A percentile compares a stretch with the other conserved stretches of the same genome.
These are phyloP conservation scores for Plagiodera versicolora DNA, from an alignment of 2,888 invertebrate species.

Conservation along the genomic window DNA sequence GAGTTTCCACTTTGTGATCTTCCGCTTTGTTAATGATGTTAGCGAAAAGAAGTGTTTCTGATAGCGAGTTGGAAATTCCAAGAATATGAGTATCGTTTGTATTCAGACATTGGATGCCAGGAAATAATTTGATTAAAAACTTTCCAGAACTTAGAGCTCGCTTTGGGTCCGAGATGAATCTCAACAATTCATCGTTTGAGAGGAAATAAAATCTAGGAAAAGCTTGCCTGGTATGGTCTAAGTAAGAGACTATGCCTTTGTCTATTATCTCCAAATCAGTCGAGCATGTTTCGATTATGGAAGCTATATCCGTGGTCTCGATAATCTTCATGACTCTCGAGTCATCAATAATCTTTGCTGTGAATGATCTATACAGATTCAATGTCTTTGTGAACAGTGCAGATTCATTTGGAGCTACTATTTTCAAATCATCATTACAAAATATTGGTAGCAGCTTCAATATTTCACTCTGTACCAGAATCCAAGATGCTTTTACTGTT, in stretches of 20 bases:
- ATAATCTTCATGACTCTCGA: constrained; percentile 64
- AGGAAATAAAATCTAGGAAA: constrained; percentile 86
- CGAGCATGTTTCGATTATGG: constrained; percentile 67
- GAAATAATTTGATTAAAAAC: constrained; percentile 81
- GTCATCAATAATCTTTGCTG: constrained; percentile 56
- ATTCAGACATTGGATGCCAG: constrained; percentile 71
- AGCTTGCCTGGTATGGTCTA: constrained; percentile 76
- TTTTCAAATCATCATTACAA: constrained; percentile 72
- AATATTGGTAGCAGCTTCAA: constrained; percentile 80
- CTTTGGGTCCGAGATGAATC: constrained; percentile 76
- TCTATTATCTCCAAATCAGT: constrained; percentile 73
- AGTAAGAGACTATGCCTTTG: constrained; percentile 74
- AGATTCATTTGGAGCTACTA: constrained; percentile 54
- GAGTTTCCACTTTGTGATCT: constrained; percentile 60
- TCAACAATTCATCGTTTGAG: constrained; percentile 84
- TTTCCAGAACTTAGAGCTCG: constrained; percentile 78
- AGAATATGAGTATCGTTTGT: constrained; percentile 70
- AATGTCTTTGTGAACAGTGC: constrained; percentile 40
- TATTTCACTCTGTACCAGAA: constrained; percentile 79
- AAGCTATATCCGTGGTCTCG: constrained; percentile 64
- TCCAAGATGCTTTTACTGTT: constrained; percentile 74
- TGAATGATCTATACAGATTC: constrained; percentile 38
- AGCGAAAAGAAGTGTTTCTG: constrained; percentile 67
- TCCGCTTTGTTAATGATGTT: constrained; percentile 56
- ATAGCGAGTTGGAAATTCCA: constrained; percentile 71